Evolutionary conservation across 2,888 invertebrate genomes (phyloP).

Genomic region (Creontiades dilutus): DNA sequence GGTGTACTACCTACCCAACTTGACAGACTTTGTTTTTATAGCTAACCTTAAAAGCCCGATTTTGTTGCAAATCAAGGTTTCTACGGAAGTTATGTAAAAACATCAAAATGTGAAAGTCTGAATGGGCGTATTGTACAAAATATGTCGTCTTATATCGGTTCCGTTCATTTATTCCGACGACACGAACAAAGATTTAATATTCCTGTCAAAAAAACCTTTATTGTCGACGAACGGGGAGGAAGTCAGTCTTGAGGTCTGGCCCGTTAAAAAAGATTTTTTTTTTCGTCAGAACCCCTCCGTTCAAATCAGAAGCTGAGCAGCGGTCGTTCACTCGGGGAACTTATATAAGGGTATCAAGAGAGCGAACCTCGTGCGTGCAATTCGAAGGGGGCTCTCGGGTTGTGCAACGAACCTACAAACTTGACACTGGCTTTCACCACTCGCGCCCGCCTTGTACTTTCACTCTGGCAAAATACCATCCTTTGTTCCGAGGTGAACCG

Average conservation of each 20-base stretch:
- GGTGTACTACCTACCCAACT: too few species aligned
- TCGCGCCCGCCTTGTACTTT: conserved; percentile 29
- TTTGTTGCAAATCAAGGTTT: too few species aligned
- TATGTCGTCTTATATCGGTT: too few species aligned
- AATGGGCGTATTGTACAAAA: too few species aligned
- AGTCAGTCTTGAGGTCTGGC: not conserved
- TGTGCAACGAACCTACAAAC: conserved; percentile 71
- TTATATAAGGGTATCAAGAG: conserved; percentile 65
- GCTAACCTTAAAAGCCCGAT: too few species aligned
- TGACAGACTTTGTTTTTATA: too few species aligned
- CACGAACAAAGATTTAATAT: not conserved
- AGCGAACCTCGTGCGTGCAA: conserved; percentile 66
- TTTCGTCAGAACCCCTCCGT: not conserved
- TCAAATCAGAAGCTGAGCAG: conserved; percentile 44
- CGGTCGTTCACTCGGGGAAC: conserved; percentile 59
- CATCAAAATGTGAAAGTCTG: too few species aligned
- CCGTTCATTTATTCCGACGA: not conserved
- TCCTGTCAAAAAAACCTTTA: not conserved
- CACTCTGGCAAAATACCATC: conserved; percentile 57
- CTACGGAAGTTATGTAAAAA: too few species aligned
- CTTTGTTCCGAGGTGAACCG: conserved; percentile 49
- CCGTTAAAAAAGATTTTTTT: not conserved
- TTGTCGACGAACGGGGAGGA: not conserved
- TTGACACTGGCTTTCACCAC: conserved; percentile 71
- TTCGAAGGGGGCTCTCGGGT: conserved; percentile 57